Evolutionary conservation across 1,140 invertebrate genomes (phyloP), one percentile per base, ranked within the genome.

Genomic region (Papilio glaucus): DNA sequence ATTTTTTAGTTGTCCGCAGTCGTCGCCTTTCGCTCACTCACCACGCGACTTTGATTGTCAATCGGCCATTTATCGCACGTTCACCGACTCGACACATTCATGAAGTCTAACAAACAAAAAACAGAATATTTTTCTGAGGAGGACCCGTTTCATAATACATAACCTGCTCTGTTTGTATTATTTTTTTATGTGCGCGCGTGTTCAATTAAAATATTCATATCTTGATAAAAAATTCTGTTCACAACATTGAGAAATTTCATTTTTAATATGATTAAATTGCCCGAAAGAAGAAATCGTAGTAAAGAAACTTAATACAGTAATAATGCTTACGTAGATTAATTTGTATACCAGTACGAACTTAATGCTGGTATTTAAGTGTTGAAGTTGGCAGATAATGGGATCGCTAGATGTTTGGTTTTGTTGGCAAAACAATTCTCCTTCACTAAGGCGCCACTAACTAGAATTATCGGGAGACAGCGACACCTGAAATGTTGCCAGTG

Each of bases 401-500:
- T 87, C 77, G 80, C 76, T 74, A 61, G 75, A 77, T 85, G 77
- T 87, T 74, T 83, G 73, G 77, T 83, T 85, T 84, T 76, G 82
- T 81, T 80, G 78, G 77, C 65, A 73, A 62, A 72, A 76, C 73
- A 61, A 72, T 42, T 53, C 21, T 62, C 26, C 74, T 78, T 72
- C 57, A 72, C 45, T 77, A 63, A 38, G 73, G 33, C 71, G 41
- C 38, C 41, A 60, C 70, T 74, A 67, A 73, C 73, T 68, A 77
- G 81, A 74, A 86, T 86, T 88, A 88, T 87, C 85, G 79, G 76
- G 53, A 74, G 37, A 72, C 57, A 70, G 71, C 76, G 90, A 90
- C 90, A 88, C 84, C 83, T 92, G 87, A 90, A 86, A 92, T 87
- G 87, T 91, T 77, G 83, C 79, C 80, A 57, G 81, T 85, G 88